phyloP scores from a whole-genome alignment of 2,113 vertebrate genomes.

The Cebus imitator region DNA sequence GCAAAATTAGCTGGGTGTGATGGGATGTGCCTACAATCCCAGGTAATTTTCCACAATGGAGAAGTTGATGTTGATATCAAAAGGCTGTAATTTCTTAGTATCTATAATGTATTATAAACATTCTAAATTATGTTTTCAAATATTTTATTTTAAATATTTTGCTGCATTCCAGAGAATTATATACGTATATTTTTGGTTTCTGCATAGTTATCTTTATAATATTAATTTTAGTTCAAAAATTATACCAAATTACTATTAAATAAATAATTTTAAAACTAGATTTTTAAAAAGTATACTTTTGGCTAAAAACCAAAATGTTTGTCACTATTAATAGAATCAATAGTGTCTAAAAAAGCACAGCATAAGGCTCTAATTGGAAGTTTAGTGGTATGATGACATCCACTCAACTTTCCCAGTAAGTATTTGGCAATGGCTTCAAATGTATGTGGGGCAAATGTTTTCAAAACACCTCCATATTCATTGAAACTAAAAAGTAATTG shows the following conservation, averaged over 20 bases:
- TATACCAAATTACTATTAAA: neutral
- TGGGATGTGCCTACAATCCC: too few relatives aligned
- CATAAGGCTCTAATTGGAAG: neutral
- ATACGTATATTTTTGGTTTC: neutral
- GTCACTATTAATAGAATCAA: neutral
- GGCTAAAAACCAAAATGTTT: neutral
- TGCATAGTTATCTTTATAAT: neutral
- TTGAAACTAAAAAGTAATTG: neutral
- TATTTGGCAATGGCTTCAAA: slow-evolving; percentile 11
- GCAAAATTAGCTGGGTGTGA: too few relatives aligned
- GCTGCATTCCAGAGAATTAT: neutral
- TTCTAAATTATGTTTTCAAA: neutral
- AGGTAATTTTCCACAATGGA: neutral
- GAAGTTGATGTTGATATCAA: neutral
- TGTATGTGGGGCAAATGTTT: neutral
- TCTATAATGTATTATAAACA: slow-evolving; percentile 4
- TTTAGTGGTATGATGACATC: neutral
- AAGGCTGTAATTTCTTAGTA: neutral
- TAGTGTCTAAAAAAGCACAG: neutral
- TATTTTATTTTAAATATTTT: neutral
- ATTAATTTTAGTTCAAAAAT: neutral
- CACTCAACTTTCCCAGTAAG: neutral
- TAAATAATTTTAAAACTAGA: neutral
- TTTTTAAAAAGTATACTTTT: neutral
- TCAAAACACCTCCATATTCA: neutral